Base-by-base conservation (phyloP, 2,797 vertebrate genomes). In the Limosa lapponica region DNA sequence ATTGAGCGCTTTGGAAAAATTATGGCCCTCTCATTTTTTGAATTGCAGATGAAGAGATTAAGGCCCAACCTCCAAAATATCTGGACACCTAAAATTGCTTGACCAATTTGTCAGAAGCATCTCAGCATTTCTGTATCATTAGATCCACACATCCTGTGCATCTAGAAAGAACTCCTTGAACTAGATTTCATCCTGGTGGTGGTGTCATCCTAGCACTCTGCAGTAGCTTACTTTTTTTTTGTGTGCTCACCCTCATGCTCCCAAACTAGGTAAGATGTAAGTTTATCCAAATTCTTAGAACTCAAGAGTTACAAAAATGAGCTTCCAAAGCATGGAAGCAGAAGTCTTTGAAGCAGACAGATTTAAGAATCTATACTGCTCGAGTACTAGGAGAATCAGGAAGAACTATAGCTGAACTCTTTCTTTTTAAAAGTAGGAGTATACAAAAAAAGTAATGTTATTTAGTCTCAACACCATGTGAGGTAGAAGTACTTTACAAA, bases 401-500 rank as follows among this genome's bases (percentile, higher is more conserved):
- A 44, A 87, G 28, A 91, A 54, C 32, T 72, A 49, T 3, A 75
- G 43, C 49, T 51, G 39, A 75, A 62, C 36, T 39, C 30, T 58
- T 28, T 51, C 48, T 73, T 69, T 72, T 41, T 49, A 85, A 64
- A 65, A 79, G 17, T 27, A 58, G 54, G n/a, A 66, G 23, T 65
- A 34, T 8, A 78, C 9, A 65, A 93, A 90, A 30, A 52, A 93
- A 64, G 34, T 13, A 20, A 62, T 4, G 41, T 25, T 25, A n/a
- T 95, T 94, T 91, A 84, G 67, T 94, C 24, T 62, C 46, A 91
- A 51, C 17, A 62, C 28, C 57, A 36, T 2, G 41, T 0, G 58
- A 94, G 75, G 69, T 66, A 81, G 88, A 77, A 70, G 39, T 52
- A 82, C 36, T 94, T 83, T 55, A 90, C 87, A 95, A 83, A 66